phyloP scores from a whole-genome alignment of 2,113 vertebrate species.

The Cacatua alba region DNA sequence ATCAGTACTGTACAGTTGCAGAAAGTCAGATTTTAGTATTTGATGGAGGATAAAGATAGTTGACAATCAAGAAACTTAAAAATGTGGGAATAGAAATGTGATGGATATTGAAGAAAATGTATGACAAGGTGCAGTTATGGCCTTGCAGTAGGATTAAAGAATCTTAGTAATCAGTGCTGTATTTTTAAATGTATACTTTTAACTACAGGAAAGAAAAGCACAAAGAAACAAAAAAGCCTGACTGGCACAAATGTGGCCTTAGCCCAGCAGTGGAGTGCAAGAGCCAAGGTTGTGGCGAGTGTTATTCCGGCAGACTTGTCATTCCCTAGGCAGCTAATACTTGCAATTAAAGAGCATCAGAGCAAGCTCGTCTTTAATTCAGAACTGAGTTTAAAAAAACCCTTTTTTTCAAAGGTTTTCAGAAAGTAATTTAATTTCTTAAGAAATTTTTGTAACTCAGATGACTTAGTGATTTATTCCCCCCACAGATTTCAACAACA shows the following conservation, averaged over 20 bases:
- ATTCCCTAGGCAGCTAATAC: background rate
- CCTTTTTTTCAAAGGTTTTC: background rate
- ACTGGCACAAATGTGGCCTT: background rate
- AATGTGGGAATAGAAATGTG: background rate
- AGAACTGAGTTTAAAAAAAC: background rate
- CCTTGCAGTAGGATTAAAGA: constrained; percentile 41
- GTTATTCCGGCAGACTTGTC: background rate
- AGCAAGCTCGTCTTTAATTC: background rate
- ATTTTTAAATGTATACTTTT: constrained; percentile 43
- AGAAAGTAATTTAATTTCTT: background rate
- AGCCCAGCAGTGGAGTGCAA: background rate
- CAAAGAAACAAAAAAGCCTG: background rate
- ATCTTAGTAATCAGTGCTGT: constrained; percentile 34
- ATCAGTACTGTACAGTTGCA: background rate
- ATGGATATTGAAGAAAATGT: background rate
- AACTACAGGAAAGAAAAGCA: background rate
- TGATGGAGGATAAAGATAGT: background rate
- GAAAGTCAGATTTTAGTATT: background rate
- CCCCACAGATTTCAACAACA: background rate
- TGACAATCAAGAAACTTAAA: constrained; percentile 37
- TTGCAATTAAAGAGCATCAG: background rate
- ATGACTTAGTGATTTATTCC: background rate
- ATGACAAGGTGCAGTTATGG: background rate
- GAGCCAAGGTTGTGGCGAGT: background rate
- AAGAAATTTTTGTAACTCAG: background rate